A percentile compares a stretch with the other conserved stretches of the same genome.
These are phyloP conservation scores for Poeciliopsis prolifica DNA, from an alignment of 2,113 vertebrate genomes.

Conservation along the genomic window DNA sequence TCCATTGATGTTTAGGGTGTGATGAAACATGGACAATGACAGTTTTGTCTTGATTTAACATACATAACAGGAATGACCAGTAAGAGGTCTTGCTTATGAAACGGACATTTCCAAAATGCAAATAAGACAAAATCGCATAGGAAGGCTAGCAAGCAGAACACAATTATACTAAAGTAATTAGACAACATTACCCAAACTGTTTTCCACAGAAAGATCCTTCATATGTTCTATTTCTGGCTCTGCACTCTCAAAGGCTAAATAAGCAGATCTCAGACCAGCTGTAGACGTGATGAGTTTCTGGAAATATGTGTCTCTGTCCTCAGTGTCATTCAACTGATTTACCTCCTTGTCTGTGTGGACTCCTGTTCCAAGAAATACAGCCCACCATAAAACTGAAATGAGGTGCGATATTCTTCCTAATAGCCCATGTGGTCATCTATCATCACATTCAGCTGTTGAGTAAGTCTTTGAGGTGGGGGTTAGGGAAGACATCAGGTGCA, in stretches of 20 bases:
- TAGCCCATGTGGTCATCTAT: not conserved
- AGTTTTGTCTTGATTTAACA: not conserved
- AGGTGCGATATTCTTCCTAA: not conserved
- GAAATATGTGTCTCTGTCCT: not conserved
- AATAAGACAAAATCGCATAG: no score
- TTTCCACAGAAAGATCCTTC: not conserved
- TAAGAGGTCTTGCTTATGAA: not conserved
- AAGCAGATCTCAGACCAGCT: slow-evolving; percentile 1
- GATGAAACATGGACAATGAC: not conserved
- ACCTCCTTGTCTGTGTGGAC: not conserved
- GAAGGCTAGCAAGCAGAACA: not conserved
- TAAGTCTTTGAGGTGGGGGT: no score
- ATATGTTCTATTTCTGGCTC: not conserved
- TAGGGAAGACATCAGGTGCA: no score
- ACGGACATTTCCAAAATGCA: not conserved
- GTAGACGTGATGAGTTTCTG: not conserved
- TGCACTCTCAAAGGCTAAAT: not conserved
- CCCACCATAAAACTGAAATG: not conserved
- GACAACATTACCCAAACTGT: not conserved
- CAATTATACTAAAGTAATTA: not conserved
- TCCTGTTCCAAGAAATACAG: not conserved
- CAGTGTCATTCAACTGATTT: slow-evolving; percentile 6
- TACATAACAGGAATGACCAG: not conserved
- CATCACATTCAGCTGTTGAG: not conserved
- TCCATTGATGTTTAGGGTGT: not conserved